phyloP scores from a whole-genome alignment of 2,113 vertebrate genomes.

The Ginglymostoma cirratum region DNA sequence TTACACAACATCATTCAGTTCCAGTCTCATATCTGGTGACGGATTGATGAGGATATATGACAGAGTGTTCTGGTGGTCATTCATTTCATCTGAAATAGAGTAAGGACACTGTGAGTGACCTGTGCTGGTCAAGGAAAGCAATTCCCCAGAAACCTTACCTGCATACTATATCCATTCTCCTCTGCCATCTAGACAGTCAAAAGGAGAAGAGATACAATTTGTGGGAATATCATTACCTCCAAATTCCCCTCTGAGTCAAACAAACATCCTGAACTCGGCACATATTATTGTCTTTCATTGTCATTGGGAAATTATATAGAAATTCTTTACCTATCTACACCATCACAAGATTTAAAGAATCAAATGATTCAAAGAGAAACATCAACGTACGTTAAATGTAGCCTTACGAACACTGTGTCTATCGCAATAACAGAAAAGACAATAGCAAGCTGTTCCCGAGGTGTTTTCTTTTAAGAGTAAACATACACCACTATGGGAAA shows the following conservation, averaged over 20 bases:
- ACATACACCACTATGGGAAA: not conserved
- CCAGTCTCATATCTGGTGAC: conserved; percentile 82
- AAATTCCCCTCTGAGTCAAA: not conserved
- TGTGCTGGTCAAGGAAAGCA: not conserved
- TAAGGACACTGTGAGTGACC: not conserved
- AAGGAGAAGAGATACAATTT: not conserved
- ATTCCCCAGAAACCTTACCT: not conserved
- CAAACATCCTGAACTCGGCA: not conserved
- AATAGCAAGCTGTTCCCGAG: not conserved
- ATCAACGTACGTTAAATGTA: not conserved
- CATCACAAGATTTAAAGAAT: not conserved
- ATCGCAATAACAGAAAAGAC: not conserved
- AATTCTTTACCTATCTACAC: not conserved
- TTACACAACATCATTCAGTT: conserved; percentile 90
- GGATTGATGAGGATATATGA: conserved; percentile 94
- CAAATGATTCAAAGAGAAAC: not conserved
- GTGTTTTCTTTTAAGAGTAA: not conserved
- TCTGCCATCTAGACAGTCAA: not conserved
- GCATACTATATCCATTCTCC: too few relatives aligned
- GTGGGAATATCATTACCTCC: not conserved
- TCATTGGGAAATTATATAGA: not conserved
- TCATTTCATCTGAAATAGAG: conserved; percentile 78
- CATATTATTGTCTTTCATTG: not conserved
- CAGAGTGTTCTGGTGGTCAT: conserved; percentile 85
- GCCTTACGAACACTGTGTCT: not conserved